Conservation (phyloP, 1,140 invertebrate genomes). For the Bombus superbus region DNA sequence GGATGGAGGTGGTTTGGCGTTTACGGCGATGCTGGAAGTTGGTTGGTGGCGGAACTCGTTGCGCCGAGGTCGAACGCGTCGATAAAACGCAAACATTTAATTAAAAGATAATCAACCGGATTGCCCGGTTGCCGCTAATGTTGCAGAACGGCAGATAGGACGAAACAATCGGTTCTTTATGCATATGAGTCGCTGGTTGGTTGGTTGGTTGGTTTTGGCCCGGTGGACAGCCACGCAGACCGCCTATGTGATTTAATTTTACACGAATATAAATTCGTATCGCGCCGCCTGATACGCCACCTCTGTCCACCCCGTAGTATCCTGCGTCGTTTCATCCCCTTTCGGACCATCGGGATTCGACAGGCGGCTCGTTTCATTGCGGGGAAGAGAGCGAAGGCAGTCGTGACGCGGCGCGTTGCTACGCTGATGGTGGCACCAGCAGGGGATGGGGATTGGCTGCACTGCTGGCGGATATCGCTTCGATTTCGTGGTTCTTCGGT, state of each 20-base stretch:
- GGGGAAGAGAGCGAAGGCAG: not conserved
- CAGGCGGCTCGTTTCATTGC: conserved; percentile 34
- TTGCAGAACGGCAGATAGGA: conserved; percentile 75
- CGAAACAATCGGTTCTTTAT: conserved; percentile 76
- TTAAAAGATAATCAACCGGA: conserved; percentile 80
- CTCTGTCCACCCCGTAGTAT: conserved; percentile 29
- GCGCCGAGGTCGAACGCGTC: conserved; percentile 58
- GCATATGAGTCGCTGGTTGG: conserved; percentile 72
- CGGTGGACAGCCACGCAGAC: conserved; percentile 5
- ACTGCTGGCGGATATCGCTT: conserved; percentile 48
- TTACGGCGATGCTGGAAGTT: conserved; percentile 51
- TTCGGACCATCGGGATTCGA: conserved; percentile 31
- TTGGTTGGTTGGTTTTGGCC: not conserved
- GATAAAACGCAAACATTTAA: conserved; percentile 80
- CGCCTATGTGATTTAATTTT: conserved; percentile 76
- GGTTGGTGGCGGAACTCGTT: conserved; percentile 49
- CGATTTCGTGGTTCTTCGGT: conserved; percentile 55
- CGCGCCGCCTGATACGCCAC: conserved; percentile 60
- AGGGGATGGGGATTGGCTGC: not conserved
- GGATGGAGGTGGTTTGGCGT: not conserved
- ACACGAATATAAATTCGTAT: conserved; percentile 80
- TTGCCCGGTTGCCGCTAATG: conserved; percentile 74
- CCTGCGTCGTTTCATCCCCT: conserved; percentile 7
- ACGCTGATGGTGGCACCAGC: not conserved
- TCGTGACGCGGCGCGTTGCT: conserved; percentile 11